Conservation (phyloP, 1,140 invertebrate genomes). For the Drosophila trapezifrons region DNA sequence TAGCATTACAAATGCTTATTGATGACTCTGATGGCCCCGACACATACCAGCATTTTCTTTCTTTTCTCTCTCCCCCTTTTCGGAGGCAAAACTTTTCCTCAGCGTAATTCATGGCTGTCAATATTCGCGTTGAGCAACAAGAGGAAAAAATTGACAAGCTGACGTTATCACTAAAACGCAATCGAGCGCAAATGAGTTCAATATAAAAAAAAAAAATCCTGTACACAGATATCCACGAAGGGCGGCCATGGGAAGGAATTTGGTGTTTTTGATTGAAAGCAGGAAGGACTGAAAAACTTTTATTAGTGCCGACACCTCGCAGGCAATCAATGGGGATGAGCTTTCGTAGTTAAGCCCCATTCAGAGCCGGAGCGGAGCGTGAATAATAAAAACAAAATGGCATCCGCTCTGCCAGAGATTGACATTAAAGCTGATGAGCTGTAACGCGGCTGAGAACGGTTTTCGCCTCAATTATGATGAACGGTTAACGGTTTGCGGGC, state of each 20-base stretch:
- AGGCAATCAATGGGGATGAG: slow-evolving; percentile 25
- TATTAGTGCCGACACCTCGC: slow-evolving; percentile 13
- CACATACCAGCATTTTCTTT: slow-evolving; percentile 6
- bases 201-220: slow-evolving; percentile 22
- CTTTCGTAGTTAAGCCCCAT: slow-evolving; percentile 18
- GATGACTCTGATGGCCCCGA: slow-evolving; percentile 20
- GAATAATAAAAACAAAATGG: slow-evolving; percentile 52
- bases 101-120: slow-evolving; percentile 23
- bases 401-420: slow-evolving; percentile 13
- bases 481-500: slow-evolving; percentile 19
- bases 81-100: slow-evolving; percentile 13
- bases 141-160: slow-evolving; percentile 42
- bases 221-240: neutral
- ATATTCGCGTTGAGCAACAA: slow-evolving; percentile 11
- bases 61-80: neutral
- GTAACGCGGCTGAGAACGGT: slow-evolving; percentile 8
- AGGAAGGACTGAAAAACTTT: slow-evolving; percentile 21
- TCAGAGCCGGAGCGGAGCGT: neutral
- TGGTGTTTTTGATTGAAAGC: slow-evolving; percentile 12
- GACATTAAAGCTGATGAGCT: slow-evolving; percentile 21
- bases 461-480: slow-evolving; percentile 23
- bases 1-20: slow-evolving; percentile 23
- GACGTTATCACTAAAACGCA: slow-evolving; percentile 40
- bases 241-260: neutral
- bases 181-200: slow-evolving; percentile 53